Base-by-base conservation (phyloP, 2,888 invertebrate genomes). In the Caenorhabditis macrosperma region DNA sequence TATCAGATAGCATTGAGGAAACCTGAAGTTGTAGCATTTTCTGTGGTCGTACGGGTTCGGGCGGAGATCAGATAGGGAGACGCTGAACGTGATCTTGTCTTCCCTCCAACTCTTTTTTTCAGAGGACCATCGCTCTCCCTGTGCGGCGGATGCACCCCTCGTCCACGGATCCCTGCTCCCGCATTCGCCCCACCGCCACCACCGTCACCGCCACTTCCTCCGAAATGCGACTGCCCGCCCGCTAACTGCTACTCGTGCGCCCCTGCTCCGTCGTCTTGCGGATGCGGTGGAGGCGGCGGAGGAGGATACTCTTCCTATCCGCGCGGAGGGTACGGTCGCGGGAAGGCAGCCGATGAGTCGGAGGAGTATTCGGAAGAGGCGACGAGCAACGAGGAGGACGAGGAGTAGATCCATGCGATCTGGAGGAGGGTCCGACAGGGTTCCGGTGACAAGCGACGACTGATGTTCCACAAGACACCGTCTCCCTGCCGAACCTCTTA, bases 131-230 rank as follows among this genome's bases (percentile, higher is more conserved):
- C 59, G 2, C 55, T 71, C 20, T 67, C 67, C 4, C 78, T 78
- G 22, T 78, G 78, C 52, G 78, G 78, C 9, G 78, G 78, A 2
- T 78, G 78, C 17, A 41, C 67, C 10, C 78, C 78, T 3, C 69
- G 69, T 7, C 78, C 71, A 2, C 78, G 78, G 2, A 61, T 78
- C 30, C 67, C 78, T 9, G 78, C 78, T 54, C 78, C 78, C 26
- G 67, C 78, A 30, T 72, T 72, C 38, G 46, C 55, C 41, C 69
- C 77, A 20, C 71, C 71, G 9, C 77, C 77, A 30, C 77, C 68
- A 38, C 59, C 68, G 17, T 35, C 59, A 38, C 38, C 68, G n/a
- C 59, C 68, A 35, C 78, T 72, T 41, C 78, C 78, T 26, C 66
- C 75, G 22, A 60, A 50, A 9, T 71, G 71, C 20, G 38, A 69